Conservation (phyloP, 2,888 invertebrate genomes). For the Sylvicola cinctus region DNA sequence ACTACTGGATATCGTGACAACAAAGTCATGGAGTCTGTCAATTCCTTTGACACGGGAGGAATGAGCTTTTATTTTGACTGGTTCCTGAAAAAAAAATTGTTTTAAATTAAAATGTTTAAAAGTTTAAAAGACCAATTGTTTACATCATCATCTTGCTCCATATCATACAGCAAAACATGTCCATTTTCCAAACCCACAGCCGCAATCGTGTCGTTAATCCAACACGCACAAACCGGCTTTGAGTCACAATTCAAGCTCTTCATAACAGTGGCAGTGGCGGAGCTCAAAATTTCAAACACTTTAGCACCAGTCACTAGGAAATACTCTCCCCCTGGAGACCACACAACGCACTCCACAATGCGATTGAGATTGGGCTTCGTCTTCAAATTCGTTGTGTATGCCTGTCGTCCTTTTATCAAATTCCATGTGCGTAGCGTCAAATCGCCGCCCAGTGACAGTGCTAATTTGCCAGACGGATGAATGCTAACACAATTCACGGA, state of each 20-base stretch:
- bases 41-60: constrained; percentile 47
- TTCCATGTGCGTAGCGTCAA: constrained; percentile 81
- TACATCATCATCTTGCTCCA: constrained; percentile 24
- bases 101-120: no score
- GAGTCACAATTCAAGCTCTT: constrained; percentile 42
- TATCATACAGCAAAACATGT: constrained; percentile 34
- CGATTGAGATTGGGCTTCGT: constrained; percentile 32
- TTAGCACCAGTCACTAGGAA: constrained; percentile 57
- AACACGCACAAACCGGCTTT: constrained; percentile 48
- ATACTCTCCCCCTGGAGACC: constrained; percentile 56
- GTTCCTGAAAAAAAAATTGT: constrained; percentile 6
- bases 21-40: constrained; percentile 29
- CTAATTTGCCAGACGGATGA: constrained; percentile 78
- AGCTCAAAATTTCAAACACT: constrained; percentile 59
- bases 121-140: not conserved
- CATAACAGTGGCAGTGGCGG: constrained; percentile 52
- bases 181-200: constrained; percentile 59
- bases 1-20: constrained; percentile 55
- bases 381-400: constrained; percentile 71
- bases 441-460: constrained; percentile 70
- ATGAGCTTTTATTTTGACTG: constrained; percentile 31
- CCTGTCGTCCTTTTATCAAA: constrained; percentile 73
- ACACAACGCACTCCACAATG: constrained; percentile 31
- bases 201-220: constrained; percentile 40
- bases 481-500: constrained; percentile 55